These are phyloP conservation scores for Camponotus vicinus DNA, from an alignment of 1,140 invertebrate species.

Conservation along the genomic window DNA sequence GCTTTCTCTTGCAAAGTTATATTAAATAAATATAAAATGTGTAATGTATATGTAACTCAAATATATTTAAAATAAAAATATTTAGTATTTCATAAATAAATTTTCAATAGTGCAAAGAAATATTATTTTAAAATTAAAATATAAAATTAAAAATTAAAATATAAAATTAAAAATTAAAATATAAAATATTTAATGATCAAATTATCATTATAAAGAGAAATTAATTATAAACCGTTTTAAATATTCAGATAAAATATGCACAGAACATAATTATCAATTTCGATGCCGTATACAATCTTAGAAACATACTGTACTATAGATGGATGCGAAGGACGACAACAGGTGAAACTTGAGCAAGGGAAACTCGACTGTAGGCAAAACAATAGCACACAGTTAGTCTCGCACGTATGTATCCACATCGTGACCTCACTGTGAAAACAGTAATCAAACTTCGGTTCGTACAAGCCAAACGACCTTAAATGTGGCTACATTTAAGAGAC, in stretches of 20 bases:
- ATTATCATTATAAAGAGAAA: not conserved
- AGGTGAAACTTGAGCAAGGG: constrained; percentile 23
- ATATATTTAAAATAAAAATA: not conserved
- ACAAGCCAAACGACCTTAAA: constrained; percentile 58
- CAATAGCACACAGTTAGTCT: constrained; percentile 35
- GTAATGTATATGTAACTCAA: not conserved
- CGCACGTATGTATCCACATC: constrained; percentile 48
- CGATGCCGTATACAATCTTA: not conserved
- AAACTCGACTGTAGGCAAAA: constrained; percentile 31
- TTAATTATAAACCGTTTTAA: not conserved
- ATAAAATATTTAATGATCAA: not conserved
- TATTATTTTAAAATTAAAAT: not conserved
- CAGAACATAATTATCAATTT: not conserved
- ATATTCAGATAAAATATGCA: not conserved
- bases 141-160: not conserved
- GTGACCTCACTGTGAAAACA: constrained; percentile 64
- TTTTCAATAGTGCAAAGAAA: not conserved
- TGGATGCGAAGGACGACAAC: not conserved
- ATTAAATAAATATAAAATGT: not conserved
- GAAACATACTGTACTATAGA: not conserved
- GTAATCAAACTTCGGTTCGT: constrained; percentile 71
- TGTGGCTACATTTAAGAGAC: constrained; percentile 48
- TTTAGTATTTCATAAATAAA: not conserved
- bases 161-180: not conserved
- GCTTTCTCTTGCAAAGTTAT: not conserved